These are phyloP conservation scores for Odontesthes bonariensis DNA, from an alignment of 2,113 vertebrate genomes.

Conservation along the genomic window DNA sequence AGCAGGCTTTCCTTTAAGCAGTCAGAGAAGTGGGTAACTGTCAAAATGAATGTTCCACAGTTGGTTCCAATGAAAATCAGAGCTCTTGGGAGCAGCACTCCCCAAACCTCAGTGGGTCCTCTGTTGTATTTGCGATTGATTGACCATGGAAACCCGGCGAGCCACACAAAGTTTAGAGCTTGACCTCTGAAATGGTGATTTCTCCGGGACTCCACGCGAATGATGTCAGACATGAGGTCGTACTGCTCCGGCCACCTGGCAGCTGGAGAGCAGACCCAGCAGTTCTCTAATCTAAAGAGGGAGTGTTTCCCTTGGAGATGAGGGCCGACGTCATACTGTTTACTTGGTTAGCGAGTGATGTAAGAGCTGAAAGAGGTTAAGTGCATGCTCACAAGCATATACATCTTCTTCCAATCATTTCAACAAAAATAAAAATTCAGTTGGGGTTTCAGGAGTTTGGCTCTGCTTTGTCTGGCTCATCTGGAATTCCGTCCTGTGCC, in stretches of 20 bases:
- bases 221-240: constrained; percentile 67
- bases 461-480: constrained; percentile 34
- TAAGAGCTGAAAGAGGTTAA: constrained; percentile 54
- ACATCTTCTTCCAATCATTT: constrained; percentile 25
- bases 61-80: neutral
- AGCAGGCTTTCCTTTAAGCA: neutral
- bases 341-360: constrained; percentile 56
- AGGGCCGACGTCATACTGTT: constrained; percentile 38
- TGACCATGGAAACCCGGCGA: neutral
- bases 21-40: neutral
- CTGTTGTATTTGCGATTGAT: neutral
- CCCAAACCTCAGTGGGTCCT: neutral
- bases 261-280: constrained; percentile 47
- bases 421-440: constrained; percentile 45
- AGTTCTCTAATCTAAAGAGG: constrained; percentile 6
- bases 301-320: constrained; percentile 47
- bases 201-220: constrained; percentile 47
- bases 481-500: constrained; percentile 36
- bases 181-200: constrained; percentile 27
- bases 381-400: constrained; percentile 11
- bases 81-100: neutral
- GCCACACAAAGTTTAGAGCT: constrained; percentile 7
- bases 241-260: constrained; percentile 32
- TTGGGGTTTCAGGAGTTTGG: constrained; percentile 25
- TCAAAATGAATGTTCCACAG: neutral